Conservation (phyloP, 2,797 vertebrate species). For the Leontocebus nigricollis region DNA sequence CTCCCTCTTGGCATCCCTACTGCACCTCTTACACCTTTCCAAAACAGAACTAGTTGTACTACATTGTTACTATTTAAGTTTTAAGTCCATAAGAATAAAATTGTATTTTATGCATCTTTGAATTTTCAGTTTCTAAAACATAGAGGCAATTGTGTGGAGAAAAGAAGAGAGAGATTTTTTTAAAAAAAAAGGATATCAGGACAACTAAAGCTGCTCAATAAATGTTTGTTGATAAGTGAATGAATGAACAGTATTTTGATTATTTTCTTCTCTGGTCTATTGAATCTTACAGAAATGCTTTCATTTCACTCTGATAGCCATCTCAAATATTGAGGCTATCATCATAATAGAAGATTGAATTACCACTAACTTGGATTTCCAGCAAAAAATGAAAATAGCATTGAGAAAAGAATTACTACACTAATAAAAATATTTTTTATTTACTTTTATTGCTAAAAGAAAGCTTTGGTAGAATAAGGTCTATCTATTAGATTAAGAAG, state of each 20-base stretch:
- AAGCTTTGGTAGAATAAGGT: background rate
- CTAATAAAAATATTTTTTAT: slow-evolving; percentile 52
- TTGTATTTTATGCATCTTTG: background rate
- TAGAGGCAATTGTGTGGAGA: background rate
- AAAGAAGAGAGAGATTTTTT: background rate
- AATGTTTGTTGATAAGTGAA: slow-evolving; percentile 47
- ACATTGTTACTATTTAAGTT: background rate
- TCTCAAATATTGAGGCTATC: slow-evolving; percentile 58
- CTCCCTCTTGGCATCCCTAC: background rate
- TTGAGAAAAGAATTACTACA: slow-evolving; percentile 8
- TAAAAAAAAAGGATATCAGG: background rate
- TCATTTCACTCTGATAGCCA: slow-evolving; percentile 56
- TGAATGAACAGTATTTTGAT: slow-evolving; percentile 62
- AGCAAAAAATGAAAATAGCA: slow-evolving; percentile 65
- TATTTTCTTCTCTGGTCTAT: slow-evolving; percentile 55
- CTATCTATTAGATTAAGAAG: slow-evolving; percentile 9
- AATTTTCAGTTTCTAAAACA: slow-evolving; percentile 24
- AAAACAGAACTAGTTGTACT: background rate
- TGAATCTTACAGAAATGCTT: slow-evolving; percentile 59
- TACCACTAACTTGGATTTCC: slow-evolving; percentile 51
- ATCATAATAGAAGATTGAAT: slow-evolving; percentile 56
- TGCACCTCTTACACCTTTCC: background rate
- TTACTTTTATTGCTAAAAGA: slow-evolving; percentile 56
- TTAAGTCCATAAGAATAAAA: background rate
- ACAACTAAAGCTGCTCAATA: slow-evolving; percentile 32